Evolutionary conservation across 2,888 invertebrate genomes (phyloP), one percentile per base, ranked within the genome.

Genomic region (Phortica magna): DNA sequence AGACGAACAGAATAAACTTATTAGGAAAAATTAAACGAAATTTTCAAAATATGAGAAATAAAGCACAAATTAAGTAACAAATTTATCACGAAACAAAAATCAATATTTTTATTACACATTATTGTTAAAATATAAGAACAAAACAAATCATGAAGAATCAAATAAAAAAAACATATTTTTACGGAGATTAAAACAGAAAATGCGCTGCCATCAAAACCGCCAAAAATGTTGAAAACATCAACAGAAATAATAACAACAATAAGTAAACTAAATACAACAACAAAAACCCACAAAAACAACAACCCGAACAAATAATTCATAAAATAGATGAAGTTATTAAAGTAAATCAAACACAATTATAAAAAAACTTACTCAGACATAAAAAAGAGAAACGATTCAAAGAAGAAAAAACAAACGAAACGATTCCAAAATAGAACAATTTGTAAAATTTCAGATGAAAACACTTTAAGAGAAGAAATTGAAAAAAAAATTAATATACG

Each of bases 311-410:
- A 42, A 17, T 17, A 7, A 41, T 42, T 42, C 42, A 42, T 5
- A 14, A 70, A 55, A 73, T 43, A 73, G 70, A 48, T 64, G 70
- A 12, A 77, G 22, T 74, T 75, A 77, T 43, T 74, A 9, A 81
- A 75, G 73, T 76, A 31, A 31, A 31, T 31, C 31, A 81, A 76
- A 73, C 78, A 80, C 48, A 12, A 65, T 78, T 57, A 78, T 78
- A 77, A 78, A 80, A 76, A 84, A 61, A 59, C 9, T 70, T 48
- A 77, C 17, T 74, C 67, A 78, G 48, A 53, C 70, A 59, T 76
- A 78, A 53, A 75, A 65, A 76, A 59, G 6, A 43, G 14, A 70
- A 19, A 74, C 53, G 72, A 68, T 39, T 59, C 39, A 65, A 65
- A 41, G 39, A 39, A 39, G 4, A 39, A 41, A 1, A 10, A 41